phyloP scores from a whole-genome alignment of 2,888 invertebrate genomes.

The Agrochola lychnidis region DNA sequence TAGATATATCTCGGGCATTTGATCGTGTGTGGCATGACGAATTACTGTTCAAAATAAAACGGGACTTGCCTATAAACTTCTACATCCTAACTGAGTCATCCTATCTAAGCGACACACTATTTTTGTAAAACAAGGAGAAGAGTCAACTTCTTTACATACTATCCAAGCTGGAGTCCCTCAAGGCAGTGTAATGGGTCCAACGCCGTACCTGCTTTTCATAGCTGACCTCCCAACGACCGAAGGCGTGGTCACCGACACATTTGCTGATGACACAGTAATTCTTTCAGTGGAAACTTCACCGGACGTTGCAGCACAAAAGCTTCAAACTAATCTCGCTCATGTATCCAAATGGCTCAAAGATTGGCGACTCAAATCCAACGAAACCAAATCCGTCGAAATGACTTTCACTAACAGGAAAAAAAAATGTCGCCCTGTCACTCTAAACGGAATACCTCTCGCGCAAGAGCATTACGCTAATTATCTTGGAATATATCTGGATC shows the following conservation, averaged over 20 bases:
- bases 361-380: neutral
- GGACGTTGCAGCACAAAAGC: neutral
- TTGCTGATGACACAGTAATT: slow-evolving; percentile 7
- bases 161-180: neutral
- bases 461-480: slow-evolving; percentile 2
- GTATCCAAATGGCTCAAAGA: neutral
- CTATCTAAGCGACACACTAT: neutral
- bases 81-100: neutral
- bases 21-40: neutral
- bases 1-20: neutral
- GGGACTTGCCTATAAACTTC: neutral
- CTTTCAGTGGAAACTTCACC: neutral
- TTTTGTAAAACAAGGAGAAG: neutral
- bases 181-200: neutral
- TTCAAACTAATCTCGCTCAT: neutral
- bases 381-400: neutral
- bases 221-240: neutral
- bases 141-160: neutral
- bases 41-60: neutral
- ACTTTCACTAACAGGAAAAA: neutral
- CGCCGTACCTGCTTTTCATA: slow-evolving; percentile 1
- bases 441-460: neutral
- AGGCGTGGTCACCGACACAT: neutral
- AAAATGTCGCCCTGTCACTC: neutral
- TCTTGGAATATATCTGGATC: slow-evolving; percentile 6